phyloP scores from a whole-genome alignment of 2,113 vertebrate species.

The Datnioides undecimradiatus region DNA sequence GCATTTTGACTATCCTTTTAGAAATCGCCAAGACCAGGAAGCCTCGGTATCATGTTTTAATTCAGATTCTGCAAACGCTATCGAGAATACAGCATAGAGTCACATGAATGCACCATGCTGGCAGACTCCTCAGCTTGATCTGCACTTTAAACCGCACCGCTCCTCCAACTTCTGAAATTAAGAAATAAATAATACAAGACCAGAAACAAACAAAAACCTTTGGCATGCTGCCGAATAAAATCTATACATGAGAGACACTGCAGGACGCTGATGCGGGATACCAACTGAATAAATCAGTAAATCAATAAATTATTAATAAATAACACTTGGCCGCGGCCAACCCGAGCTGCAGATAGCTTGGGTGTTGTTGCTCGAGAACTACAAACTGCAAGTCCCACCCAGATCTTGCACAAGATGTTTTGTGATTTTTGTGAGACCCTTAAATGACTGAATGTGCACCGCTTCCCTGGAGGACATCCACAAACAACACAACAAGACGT shows the following conservation, averaged over 20 bases:
- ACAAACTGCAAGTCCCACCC: not conserved
- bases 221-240: constrained; percentile 3
- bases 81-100: not conserved
- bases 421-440: not conserved
- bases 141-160: not conserved
- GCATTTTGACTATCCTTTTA: not conserved
- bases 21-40: not conserved
- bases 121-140: not conserved
- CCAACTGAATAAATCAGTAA: constrained; percentile 14
- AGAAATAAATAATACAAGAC: not conserved
- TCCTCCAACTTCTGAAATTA: not conserved
- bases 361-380: not conserved
- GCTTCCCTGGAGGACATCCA: not conserved
- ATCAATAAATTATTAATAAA: constrained; percentile 33
- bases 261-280: not conserved
- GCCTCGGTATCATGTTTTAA: not conserved
- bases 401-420: not conserved
- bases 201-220: not conserved
- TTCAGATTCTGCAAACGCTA: not conserved
- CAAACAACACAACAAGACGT: not conserved
- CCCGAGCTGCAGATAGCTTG: not conserved
- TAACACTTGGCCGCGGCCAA: not conserved
- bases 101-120: not conserved
- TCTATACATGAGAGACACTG: constrained; percentile 3
- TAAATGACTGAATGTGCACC: not conserved